Evolutionary conservation across 2,113 vertebrate genomes (phyloP).

Genomic region (Harpagus bidentatus): DNA sequence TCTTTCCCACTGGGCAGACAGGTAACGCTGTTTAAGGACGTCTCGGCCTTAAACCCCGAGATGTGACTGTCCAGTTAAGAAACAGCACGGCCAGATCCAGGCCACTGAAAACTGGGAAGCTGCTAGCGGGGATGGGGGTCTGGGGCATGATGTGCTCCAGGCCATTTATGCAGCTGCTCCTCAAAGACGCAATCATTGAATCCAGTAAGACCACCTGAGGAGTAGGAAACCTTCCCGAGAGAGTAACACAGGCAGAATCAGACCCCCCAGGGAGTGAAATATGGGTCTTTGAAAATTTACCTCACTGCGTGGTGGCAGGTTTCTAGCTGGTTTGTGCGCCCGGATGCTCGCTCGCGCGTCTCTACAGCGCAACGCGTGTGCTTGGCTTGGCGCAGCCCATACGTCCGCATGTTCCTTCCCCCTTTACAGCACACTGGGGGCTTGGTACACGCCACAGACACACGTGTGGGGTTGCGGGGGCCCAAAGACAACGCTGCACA

Average conservation of each 20-base stretch:
- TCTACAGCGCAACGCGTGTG: accelerated
- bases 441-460: background rate
- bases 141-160: background rate
- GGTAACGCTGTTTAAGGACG: background rate
- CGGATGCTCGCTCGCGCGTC: accelerated
- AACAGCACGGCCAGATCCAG: background rate
- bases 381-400: background rate
- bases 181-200: background rate
- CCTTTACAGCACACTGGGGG: background rate
- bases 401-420: accelerated
- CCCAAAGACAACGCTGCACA: background rate
- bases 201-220: background rate
- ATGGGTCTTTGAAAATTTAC: background rate
- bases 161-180: slow-evolving; percentile 21
- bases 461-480: accelerated
- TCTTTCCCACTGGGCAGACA: background rate
- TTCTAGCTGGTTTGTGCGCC: background rate
- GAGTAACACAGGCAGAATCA: background rate
- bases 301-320: background rate
- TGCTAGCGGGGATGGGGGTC: background rate
- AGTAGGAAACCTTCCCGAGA: background rate
- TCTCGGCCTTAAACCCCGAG: background rate
- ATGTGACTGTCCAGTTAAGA: background rate
- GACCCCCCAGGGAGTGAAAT: background rate
- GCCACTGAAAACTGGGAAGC: background rate